phyloP scores from a whole-genome alignment of 2,113 vertebrate genomes.

The Ondatra zibethicus region DNA sequence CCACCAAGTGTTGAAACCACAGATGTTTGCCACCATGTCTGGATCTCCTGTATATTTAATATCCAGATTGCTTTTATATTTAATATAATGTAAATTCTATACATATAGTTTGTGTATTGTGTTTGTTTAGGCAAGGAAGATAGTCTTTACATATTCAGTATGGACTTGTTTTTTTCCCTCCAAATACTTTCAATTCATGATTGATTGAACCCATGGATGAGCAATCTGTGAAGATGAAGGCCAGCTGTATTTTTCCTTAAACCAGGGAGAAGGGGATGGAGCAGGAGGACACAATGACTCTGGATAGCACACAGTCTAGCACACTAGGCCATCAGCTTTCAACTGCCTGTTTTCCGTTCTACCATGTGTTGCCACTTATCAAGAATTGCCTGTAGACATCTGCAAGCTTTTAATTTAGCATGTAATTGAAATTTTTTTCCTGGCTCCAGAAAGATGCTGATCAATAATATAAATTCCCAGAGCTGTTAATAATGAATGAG shows the following conservation, averaged over 20 bases:
- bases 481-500: slow-evolving; percentile 74
- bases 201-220: neutral
- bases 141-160: neutral
- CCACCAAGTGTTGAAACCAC: neutral
- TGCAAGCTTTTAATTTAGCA: slow-evolving; percentile 56
- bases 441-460: slow-evolving; percentile 54
- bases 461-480: slow-evolving; percentile 69
- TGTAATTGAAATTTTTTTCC: slow-evolving; percentile 59
- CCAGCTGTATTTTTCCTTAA: neutral
- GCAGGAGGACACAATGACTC: neutral
- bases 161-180: neutral
- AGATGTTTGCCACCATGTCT: neutral
- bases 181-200: neutral
- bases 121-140: neutral
- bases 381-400: slow-evolving; percentile 22
- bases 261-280: too few relatives aligned
- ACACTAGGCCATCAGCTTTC: neutral
- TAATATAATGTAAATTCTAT: neutral
- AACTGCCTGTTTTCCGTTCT: neutral
- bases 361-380: neutral
- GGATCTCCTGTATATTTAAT: neutral
- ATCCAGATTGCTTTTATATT: neutral
- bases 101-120: neutral
- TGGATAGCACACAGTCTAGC: neutral
- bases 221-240: neutral